phyloP scores from a whole-genome alignment of 2,888 invertebrate genomes.

The Griposia aprilina region DNA sequence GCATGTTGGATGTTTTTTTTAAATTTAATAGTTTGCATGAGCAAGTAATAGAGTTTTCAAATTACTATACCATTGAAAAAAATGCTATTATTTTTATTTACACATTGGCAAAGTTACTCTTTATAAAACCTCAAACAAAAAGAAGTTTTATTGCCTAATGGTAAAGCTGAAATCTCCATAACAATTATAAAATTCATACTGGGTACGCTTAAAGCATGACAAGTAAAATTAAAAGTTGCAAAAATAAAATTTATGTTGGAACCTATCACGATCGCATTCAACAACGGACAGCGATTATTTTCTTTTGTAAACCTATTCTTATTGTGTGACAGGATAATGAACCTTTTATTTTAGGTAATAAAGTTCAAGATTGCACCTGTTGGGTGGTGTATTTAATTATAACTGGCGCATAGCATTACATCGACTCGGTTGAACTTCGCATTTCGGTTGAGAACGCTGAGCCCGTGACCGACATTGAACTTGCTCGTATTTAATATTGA shows the following conservation, averaged over 20 bases:
- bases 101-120: constrained; percentile 18
- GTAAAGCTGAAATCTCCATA: constrained; percentile 32
- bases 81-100: constrained; percentile 42
- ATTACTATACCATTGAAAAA: constrained; percentile 40
- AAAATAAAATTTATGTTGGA: constrained; percentile 57
- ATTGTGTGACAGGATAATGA: constrained; percentile 28
- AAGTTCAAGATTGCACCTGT: constrained; percentile 53
- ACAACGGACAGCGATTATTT: constrained; percentile 51
- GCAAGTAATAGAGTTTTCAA: constrained; percentile 27
- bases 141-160: not conserved
- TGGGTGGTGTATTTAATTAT: constrained; percentile 49
- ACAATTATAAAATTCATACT: constrained; percentile 10
- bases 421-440: constrained; percentile 48
- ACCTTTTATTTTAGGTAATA: constrained; percentile 24
- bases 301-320: constrained; percentile 38
- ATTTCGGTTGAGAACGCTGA: constrained; percentile 48
- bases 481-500: constrained; percentile 58
- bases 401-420: constrained; percentile 48
- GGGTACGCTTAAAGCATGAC: constrained; percentile 43
- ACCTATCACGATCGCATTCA: constrained; percentile 61
- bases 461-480: constrained; percentile 74
- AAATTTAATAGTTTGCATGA: constrained; percentile 35
- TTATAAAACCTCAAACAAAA: constrained; percentile 9
- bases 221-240: constrained; percentile 61
- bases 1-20: constrained; percentile 13